A percentile compares a stretch with the other conserved stretches of the same genome.
phyloP scores from a whole-genome alignment of 2,113 vertebrate species.

The Neopipo cinnamomea region DNA sequence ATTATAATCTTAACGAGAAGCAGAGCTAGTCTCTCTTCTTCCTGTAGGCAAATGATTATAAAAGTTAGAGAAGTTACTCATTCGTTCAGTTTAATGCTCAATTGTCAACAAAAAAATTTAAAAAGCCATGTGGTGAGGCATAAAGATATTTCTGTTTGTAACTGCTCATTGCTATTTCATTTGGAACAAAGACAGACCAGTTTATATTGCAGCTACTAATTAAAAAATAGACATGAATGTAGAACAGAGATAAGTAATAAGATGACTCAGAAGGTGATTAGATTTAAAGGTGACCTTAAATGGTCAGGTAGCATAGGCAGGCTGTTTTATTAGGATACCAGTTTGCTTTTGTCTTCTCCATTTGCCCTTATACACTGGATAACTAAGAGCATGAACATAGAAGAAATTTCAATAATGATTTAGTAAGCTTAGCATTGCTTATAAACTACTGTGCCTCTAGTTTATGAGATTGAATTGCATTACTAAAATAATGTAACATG shows the following conservation, averaged over 20 bases:
- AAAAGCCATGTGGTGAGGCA: not conserved
- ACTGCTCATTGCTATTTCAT: not conserved
- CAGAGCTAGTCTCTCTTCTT: not conserved
- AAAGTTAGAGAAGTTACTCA: not conserved
- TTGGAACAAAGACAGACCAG: not conserved
- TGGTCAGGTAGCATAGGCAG: not conserved
- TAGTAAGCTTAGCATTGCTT: not conserved
- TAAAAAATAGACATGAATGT: conserved; percentile 20
- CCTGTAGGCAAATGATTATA: not conserved
- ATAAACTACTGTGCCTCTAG: not conserved
- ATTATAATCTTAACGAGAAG: not conserved
- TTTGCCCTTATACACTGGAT: not conserved
- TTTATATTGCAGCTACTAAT: not conserved
- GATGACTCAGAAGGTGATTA: conserved; percentile 3
- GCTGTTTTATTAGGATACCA: not conserved
- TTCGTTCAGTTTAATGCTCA: not conserved
- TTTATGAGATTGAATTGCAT: not conserved
- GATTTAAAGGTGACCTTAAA: conserved; percentile 44
- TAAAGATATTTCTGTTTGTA: not conserved
- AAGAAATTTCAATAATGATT: not conserved
- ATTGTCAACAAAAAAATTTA: not conserved
- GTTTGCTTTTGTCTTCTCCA: not conserved
- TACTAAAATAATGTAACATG: not conserved
- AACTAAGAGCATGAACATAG: not conserved
- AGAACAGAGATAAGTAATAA: not conserved